Conservation (phyloP, 2,888 invertebrate species). For the Drosophila koepferae region DNA sequence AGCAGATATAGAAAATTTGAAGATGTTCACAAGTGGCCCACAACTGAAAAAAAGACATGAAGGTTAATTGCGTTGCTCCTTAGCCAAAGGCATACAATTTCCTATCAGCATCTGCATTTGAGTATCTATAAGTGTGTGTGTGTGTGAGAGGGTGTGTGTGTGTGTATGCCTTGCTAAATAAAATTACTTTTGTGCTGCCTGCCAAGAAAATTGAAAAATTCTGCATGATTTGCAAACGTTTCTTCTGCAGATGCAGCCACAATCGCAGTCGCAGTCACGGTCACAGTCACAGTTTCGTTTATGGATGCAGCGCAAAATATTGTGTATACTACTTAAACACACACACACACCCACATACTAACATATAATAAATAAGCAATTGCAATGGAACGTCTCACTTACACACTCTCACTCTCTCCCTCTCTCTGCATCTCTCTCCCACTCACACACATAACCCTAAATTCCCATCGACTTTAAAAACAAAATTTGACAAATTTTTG, state of each 20-base stretch:
- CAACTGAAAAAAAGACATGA: slow-evolving; percentile 78
- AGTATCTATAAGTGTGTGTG: slow-evolving; percentile 24
- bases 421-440: neutral
- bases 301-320: slow-evolving; percentile 9
- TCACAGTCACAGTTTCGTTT: slow-evolving; percentile 16
- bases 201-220: slow-evolving; percentile 75
- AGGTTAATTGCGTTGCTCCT: slow-evolving; percentile 74
- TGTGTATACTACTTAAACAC: neutral
- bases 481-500: neutral
- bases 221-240: slow-evolving; percentile 60
- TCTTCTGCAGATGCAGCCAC: slow-evolving; percentile 7
- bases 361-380: slow-evolving; percentile 12
- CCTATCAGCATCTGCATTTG: slow-evolving; percentile 53
- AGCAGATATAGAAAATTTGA: slow-evolving; percentile 52
- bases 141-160: slow-evolving; percentile 11
- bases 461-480: slow-evolving; percentile 9
- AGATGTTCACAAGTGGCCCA: slow-evolving; percentile 65
- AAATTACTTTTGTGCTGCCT: slow-evolving; percentile 70
- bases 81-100: slow-evolving; percentile 37
- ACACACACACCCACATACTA: neutral
- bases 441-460: neutral
- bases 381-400: neutral
- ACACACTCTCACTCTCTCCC: neutral
- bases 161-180: slow-evolving; percentile 48
- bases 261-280: neutral